These are phyloP conservation scores for Drosophila obscura DNA, from an alignment of 1,140 invertebrate species.

Conservation along the genomic window DNA sequence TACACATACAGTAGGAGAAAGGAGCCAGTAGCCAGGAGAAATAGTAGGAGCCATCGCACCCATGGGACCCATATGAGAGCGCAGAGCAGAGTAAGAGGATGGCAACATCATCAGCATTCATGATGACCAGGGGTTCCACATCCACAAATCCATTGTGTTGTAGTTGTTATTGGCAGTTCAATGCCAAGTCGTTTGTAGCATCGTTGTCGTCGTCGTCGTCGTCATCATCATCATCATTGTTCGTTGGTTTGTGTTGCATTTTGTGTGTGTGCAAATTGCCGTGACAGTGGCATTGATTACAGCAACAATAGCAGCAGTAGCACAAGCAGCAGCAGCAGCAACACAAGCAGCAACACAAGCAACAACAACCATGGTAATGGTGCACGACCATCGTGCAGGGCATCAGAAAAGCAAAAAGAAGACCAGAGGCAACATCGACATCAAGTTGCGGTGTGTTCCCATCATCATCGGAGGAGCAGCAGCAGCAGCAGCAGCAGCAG, in stretches of 20 bases:
- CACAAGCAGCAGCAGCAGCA: slow-evolving; percentile 25
- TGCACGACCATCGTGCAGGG: background rate
- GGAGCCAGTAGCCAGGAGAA: background rate
- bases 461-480: slow-evolving; percentile 19
- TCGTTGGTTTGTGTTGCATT: slow-evolving; percentile 74
- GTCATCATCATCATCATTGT: slow-evolving; percentile 29
- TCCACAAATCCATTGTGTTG: slow-evolving; percentile 48
- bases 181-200: slow-evolving; percentile 74
- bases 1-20: slow-evolving; percentile 5
- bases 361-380: too few species aligned
- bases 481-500: slow-evolving; percentile 8
- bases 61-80: too few species aligned
- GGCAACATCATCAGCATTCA: slow-evolving; percentile 63
- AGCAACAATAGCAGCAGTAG: slow-evolving; percentile 49
- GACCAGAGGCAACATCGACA: slow-evolving; percentile 17
- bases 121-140: slow-evolving; percentile 51
- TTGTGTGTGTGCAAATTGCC: slow-evolving; percentile 80
- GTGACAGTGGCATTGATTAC: slow-evolving; percentile 81
- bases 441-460: slow-evolving; percentile 32
- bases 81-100: too few species aligned
- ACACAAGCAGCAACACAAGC: slow-evolving; percentile 7
- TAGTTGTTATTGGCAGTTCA: slow-evolving; percentile 74
- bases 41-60: background rate
- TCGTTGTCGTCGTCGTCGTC: slow-evolving; percentile 35
- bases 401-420: slow-evolving; percentile 14